Evolutionary conservation across 2,113 vertebrate genomes (phyloP).

Genomic region (Amphilophus citrinellus): DNA sequence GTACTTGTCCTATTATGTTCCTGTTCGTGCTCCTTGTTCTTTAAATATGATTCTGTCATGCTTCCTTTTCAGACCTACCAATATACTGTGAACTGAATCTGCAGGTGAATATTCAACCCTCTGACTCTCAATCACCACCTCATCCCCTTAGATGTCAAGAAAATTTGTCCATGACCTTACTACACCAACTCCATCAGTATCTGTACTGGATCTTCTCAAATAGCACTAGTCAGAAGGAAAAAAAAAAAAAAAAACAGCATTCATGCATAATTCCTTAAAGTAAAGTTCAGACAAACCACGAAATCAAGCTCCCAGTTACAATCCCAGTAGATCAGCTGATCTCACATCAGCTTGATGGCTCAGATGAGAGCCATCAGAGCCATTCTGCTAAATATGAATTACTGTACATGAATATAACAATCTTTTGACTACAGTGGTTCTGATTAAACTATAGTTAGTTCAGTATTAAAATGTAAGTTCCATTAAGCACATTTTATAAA

Average conservation of each 20-base stretch:
- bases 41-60: neutral
- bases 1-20: neutral
- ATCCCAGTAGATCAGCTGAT: too few relatives aligned
- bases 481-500: neutral
- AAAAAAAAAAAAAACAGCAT: neutral
- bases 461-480: neutral
- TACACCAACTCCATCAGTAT: neutral
- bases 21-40: neutral
- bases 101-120: neutral
- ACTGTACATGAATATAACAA: neutral
- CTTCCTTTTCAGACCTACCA: neutral
- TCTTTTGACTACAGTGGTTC: neutral
- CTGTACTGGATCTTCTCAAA: neutral
- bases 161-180: neutral
- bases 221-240: accelerated
- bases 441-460: neutral
- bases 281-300: too few relatives aligned
- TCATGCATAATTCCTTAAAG: neutral
- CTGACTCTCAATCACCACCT: neutral
- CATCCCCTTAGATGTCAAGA: neutral
- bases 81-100: too few relatives aligned
- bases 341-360: neutral
- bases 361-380: neutral
- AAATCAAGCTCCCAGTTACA: too few relatives aligned
- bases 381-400: neutral